These are phyloP conservation scores for Polyommatus icarus DNA, from an alignment of 2,888 invertebrate species.

Conservation along the genomic window DNA sequence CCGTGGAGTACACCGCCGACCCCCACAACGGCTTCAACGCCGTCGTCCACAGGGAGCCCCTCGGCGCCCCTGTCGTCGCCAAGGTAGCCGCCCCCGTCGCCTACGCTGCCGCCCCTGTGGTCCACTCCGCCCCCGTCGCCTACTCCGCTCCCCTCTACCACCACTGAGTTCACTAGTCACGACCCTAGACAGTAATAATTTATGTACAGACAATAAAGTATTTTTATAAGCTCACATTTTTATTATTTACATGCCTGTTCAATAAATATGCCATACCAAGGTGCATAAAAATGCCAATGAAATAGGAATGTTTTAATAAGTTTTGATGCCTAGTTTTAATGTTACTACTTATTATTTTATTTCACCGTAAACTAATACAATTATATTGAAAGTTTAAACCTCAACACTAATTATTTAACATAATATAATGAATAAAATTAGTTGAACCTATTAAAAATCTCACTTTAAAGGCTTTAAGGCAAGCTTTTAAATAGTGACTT, in stretches of 20 bases:
- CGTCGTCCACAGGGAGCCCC: constrained; percentile 65
- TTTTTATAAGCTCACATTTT: neutral
- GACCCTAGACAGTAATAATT: neutral
- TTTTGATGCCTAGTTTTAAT: no score
- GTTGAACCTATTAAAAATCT: no score
- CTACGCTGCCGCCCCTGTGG: constrained; percentile 52
- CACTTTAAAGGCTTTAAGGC: no score
- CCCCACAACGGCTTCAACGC: constrained; percentile 69
- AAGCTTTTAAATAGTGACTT: no score
- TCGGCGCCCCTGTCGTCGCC: constrained; percentile 49
- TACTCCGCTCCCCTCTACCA: constrained; percentile 83
- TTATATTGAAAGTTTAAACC: no score
- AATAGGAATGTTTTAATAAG: no score
- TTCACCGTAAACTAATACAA: no score
- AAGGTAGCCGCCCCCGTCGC: constrained; percentile 50
- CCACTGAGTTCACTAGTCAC: constrained; percentile 60
- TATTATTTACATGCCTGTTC: neutral
- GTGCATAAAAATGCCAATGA: no score
- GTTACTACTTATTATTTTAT: no score
- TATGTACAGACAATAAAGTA: constrained; percentile 30
- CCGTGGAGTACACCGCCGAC: constrained; percentile 68
- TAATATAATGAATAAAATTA: no score
- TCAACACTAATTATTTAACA: no score
- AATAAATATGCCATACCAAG: no score
- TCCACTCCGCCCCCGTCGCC: constrained; percentile 45